phyloP scores from a whole-genome alignment of 2,797 vertebrate genomes.

The Halcyon badia region DNA sequence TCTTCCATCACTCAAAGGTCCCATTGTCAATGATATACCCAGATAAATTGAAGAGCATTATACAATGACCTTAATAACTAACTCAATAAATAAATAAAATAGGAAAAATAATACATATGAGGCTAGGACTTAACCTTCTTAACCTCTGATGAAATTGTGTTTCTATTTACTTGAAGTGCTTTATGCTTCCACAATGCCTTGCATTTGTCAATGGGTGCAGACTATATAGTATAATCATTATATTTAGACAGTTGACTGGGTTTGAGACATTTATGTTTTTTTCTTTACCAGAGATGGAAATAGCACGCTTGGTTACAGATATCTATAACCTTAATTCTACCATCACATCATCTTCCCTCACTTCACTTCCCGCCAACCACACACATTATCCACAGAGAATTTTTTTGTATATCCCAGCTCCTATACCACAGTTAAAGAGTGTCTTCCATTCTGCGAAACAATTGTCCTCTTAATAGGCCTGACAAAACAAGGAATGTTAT shows the following conservation, averaged over 20 bases:
- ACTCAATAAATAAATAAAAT: neutral
- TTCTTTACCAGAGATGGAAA: neutral
- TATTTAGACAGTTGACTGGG: neutral
- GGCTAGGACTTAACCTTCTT: neutral
- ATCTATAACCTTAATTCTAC: conserved; percentile 20
- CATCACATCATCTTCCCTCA: neutral
- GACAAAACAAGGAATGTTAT: neutral
- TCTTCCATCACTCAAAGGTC: neutral
- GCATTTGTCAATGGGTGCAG: neutral
- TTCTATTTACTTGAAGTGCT: conserved; percentile 28
- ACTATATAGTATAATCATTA: conserved; percentile 1
- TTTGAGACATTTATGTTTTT: neutral
- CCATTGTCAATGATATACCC: neutral
- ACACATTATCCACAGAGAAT: neutral
- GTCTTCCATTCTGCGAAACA: neutral
- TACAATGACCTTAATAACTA: neutral
- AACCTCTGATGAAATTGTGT: conserved; percentile 1
- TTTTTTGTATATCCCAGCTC: neutral
- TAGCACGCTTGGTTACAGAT: neutral
- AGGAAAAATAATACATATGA: neutral
- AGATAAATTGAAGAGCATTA: neutral
- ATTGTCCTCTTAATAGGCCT: neutral
- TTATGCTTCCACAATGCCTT: neutral
- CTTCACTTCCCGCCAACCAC: neutral
- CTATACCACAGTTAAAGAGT: neutral